Percentiles rank a stretch among this genome's conserved stretches.
Evolutionary conservation across 1,140 invertebrate species (phyloP).

Genomic region (Proales similis): DNA sequence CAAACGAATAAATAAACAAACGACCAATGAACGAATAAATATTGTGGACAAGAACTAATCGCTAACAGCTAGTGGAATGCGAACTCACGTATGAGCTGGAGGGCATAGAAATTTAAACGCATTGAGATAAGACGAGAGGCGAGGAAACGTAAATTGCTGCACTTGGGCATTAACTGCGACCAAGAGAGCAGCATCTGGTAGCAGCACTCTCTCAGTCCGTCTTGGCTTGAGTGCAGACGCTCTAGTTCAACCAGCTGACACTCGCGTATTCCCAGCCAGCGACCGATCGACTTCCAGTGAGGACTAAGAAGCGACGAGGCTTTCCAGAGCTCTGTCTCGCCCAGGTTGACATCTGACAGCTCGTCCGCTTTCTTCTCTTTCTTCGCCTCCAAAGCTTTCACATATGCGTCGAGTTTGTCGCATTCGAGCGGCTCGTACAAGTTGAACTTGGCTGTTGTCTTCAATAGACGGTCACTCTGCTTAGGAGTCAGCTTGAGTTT

Average conservation of each 20-base stretch:
- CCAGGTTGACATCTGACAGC: not conserved
- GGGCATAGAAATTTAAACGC: conserved; percentile 30
- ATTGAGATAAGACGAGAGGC: not conserved
- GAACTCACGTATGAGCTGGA: too few relatives aligned
- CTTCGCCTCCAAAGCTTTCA: not conserved
- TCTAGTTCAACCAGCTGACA: conserved; percentile 23
- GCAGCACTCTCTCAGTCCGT: conserved; percentile 35
- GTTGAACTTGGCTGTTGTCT: not conserved
- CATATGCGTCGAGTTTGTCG: not conserved
- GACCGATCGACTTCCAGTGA: conserved; percentile 29
- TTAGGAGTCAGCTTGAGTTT: not conserved
- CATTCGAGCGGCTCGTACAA: not conserved
- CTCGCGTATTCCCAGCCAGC: conserved; percentile 9
- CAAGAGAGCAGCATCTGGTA: conserved; percentile 18
- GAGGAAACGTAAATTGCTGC: not conserved
- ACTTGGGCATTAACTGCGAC: conserved; percentile 1
- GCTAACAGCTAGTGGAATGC: too few relatives aligned
- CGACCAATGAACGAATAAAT: too few relatives aligned
- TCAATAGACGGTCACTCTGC: not conserved
- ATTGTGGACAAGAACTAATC: too few relatives aligned
- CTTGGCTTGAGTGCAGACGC: not conserved
- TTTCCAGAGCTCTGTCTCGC: conserved; percentile 21
- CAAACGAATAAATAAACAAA: too few relatives aligned
- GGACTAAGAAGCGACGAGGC: conserved; percentile 3
- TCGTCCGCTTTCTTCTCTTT: not conserved